phyloP scores from a whole-genome alignment of 2,888 invertebrate genomes.

The Stenurella melanura region DNA sequence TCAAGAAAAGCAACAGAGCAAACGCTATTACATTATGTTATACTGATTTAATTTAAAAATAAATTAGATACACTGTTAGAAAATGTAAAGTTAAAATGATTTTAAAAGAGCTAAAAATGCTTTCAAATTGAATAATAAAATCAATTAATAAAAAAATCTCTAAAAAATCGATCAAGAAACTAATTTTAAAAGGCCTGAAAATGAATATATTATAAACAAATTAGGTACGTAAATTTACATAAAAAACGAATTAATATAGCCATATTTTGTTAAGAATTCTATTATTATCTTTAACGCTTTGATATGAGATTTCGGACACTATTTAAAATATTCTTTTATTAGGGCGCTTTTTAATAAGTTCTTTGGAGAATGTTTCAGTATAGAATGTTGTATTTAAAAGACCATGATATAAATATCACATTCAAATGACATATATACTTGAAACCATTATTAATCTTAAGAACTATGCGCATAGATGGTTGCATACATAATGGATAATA shows the following conservation, averaged over 20 bases:
- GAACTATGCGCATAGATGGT: background rate
- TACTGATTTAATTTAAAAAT: constrained; percentile 5
- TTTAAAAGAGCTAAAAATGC: background rate
- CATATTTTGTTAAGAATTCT: no score
- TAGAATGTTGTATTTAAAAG: no score
- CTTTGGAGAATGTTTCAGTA: no score
- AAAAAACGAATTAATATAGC: no score
- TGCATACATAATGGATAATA: background rate
- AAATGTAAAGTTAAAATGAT: background rate
- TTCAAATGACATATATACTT: no score
- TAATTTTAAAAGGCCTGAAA: constrained; percentile 3
- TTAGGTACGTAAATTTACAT: background rate
- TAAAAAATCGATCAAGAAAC: background rate
- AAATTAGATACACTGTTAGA: background rate
- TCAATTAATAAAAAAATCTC: background rate
- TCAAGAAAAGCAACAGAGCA: background rate
- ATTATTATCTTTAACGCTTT: no score
- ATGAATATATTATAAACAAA: background rate
- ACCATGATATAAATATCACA: no score
- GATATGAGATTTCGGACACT: no score
- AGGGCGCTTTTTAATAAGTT: no score
- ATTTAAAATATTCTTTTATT: no score
- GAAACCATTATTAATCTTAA: no score
- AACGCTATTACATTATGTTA: background rate
- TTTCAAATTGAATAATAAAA: background rate